Evolutionary conservation across 2,113 vertebrate species (phyloP).

Genomic region (Psilopsiagon aymara): DNA sequence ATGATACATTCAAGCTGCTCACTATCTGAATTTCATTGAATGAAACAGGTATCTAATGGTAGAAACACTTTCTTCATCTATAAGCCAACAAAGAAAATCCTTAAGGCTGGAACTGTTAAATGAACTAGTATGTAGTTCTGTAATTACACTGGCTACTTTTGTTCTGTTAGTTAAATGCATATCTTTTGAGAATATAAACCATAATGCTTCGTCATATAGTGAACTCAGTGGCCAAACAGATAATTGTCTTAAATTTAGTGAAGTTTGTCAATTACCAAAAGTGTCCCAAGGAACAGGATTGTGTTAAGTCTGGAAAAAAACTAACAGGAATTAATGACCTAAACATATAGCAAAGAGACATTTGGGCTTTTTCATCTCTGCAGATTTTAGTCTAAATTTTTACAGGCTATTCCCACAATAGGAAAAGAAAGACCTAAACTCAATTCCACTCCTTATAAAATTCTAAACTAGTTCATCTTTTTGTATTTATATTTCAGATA

Average conservation of each 20-base stretch:
- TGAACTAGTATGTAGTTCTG: not conserved
- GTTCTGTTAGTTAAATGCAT: not conserved
- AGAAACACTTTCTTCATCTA: not conserved
- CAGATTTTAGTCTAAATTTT: not conserved
- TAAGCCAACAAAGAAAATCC: not conserved
- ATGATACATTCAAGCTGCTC: not conserved
- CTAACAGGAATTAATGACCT: not conserved
- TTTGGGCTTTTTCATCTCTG: not conserved
- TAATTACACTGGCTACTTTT: not conserved
- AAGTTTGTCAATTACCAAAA: not conserved
- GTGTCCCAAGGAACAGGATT: not conserved
- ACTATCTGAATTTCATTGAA: not conserved
- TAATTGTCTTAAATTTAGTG: not conserved
- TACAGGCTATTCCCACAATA: not conserved
- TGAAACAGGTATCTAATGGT: not conserved
- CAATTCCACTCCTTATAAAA: accelerated
- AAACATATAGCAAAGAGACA: not conserved
- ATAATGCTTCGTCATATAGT: not conserved
- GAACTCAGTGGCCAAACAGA: not conserved
- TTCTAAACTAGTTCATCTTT: not conserved
- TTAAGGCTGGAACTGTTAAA: not conserved
- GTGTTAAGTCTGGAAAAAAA: not conserved
- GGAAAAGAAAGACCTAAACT: not conserved
- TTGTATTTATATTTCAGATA: not conserved
- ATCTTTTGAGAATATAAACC: not conserved